Conservation (phyloP, 2,888 invertebrate species). For the Ornithoptera alexandrae region DNA sequence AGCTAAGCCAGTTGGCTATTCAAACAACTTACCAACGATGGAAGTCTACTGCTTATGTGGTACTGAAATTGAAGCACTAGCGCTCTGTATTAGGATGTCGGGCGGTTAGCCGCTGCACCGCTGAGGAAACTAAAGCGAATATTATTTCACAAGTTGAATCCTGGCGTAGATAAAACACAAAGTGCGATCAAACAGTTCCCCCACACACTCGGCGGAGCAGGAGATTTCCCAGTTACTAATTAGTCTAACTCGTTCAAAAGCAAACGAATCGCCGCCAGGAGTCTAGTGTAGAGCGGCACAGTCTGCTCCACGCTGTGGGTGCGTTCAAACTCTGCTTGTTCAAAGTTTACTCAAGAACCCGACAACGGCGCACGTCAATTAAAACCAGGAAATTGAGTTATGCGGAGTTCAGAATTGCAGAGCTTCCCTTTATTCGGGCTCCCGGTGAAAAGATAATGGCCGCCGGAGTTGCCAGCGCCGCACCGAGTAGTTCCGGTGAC, state of each 20-base stretch:
- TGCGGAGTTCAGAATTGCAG: slow-evolving; percentile 27
- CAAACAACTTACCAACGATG: too few species aligned
- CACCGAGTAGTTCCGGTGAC: not conserved
- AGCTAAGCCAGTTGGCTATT: too few species aligned
- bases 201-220: slow-evolving; percentile 9
- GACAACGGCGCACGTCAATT: slow-evolving; percentile 27
- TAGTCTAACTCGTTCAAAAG: slow-evolving; percentile 28
- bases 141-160: not conserved
- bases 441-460: slow-evolving; percentile 22
- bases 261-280: slow-evolving; percentile 20
- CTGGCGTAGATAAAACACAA: not conserved
- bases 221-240: slow-evolving; percentile 24
- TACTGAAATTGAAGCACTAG: too few species aligned
- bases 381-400: slow-evolving; percentile 31
- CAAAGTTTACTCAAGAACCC: slow-evolving; percentile 30
- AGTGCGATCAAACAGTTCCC: slow-evolving; percentile 12
- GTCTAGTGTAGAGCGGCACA: slow-evolving; percentile 8
- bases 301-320: slow-evolving; percentile 12
- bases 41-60: too few species aligned
- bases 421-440: slow-evolving; percentile 19
- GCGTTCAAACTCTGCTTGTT: slow-evolving; percentile 21
- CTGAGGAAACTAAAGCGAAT: too few species aligned
- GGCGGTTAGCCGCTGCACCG: too few species aligned
- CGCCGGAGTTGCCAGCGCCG: slow-evolving; percentile 8
- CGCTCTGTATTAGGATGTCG: too few species aligned